phyloP scores from a whole-genome alignment of 2,888 invertebrate species.

The Heliconius hortense region DNA sequence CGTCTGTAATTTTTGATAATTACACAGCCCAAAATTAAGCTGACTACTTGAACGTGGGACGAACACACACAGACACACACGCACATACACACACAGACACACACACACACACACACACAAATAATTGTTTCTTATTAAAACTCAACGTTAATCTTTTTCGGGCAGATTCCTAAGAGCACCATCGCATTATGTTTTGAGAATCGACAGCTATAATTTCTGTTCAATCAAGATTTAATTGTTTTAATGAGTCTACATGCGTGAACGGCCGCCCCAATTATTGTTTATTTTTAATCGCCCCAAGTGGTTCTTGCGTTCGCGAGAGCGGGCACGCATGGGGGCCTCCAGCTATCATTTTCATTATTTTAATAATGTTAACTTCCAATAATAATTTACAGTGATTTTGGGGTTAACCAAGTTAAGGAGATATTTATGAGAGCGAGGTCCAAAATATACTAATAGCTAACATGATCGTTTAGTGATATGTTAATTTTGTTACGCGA shows the following conservation, averaged over 20 bases:
- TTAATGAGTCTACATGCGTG: slow-evolving; percentile 82
- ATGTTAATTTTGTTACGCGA: slow-evolving; percentile 51
- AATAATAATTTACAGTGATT: slow-evolving; percentile 82
- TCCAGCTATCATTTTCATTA: slow-evolving; percentile 80
- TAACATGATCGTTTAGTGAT: slow-evolving; percentile 67
- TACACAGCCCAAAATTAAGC: slow-evolving; percentile 72
- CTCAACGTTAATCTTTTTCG: slow-evolving; percentile 79
- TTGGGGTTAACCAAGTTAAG: slow-evolving; percentile 80
- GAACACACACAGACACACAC: slow-evolving; percentile 67
- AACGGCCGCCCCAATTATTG: slow-evolving; percentile 82
- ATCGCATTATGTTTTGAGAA: slow-evolving; percentile 79
- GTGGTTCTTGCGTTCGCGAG: slow-evolving; percentile 81
- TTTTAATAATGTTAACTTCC: slow-evolving; percentile 82
- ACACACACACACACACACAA: slow-evolving; percentile 73
- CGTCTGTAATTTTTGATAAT: slow-evolving; percentile 80
- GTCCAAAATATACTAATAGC: slow-evolving; percentile 63
- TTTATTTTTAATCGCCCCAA: slow-evolving; percentile 82
- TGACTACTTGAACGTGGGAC: slow-evolving; percentile 77
- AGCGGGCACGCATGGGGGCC: slow-evolving; percentile 80
- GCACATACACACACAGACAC: slow-evolving; percentile 70
- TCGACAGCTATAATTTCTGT: slow-evolving; percentile 83
- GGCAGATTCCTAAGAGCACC: slow-evolving; percentile 75
- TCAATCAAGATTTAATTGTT: slow-evolving; percentile 83
- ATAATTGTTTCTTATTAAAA: slow-evolving; percentile 82
- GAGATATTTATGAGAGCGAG: slow-evolving; percentile 76